Evolutionary conservation across 2,113 vertebrate species (phyloP).

Genomic region (Hymenochirus boettgeri): DNA sequence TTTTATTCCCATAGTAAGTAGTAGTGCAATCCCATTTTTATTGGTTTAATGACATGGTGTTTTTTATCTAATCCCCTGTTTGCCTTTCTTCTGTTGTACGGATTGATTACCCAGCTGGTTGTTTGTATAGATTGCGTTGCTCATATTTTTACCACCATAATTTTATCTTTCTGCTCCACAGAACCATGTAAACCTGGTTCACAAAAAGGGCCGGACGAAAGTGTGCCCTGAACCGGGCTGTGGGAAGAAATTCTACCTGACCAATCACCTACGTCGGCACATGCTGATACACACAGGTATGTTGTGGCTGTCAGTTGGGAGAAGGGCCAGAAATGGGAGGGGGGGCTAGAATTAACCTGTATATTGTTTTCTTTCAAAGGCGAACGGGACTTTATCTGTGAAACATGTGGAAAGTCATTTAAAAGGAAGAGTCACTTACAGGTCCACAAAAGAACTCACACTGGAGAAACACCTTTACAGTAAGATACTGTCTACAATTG

Average conservation of each 20-base stretch:
- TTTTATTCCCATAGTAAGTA: no score
- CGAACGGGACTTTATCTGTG: slow-evolving; percentile 84
- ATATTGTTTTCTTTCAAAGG: slow-evolving; percentile 52
- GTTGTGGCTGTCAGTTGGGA: not conserved
- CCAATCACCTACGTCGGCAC: slow-evolving; percentile 84
- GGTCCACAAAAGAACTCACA: slow-evolving; percentile 85
- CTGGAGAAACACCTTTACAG: slow-evolving; percentile 86
- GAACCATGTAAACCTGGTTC: slow-evolving; percentile 88
- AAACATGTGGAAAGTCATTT: slow-evolving; percentile 87
- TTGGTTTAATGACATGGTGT: no score
- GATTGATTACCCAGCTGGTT: not conserved
- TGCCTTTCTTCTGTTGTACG: not conserved
- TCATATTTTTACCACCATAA: not conserved
- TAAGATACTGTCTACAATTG: slow-evolving; percentile 54
- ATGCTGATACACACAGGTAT: slow-evolving; percentile 90
- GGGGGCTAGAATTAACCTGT: not conserved
- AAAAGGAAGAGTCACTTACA: slow-evolving; percentile 94
- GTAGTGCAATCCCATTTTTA: no score
- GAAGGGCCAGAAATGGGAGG: no score
- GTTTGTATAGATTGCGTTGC: not conserved
- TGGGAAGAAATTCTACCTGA: slow-evolving; percentile 86
- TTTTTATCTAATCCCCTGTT: no score
- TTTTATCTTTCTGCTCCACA: slow-evolving; percentile 42
- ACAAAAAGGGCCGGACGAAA: slow-evolving; percentile 85
- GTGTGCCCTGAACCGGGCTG: slow-evolving; percentile 87